Evolutionary conservation across 2,113 vertebrate genomes (phyloP).

Genomic region (Cinclus mexicanus): DNA sequence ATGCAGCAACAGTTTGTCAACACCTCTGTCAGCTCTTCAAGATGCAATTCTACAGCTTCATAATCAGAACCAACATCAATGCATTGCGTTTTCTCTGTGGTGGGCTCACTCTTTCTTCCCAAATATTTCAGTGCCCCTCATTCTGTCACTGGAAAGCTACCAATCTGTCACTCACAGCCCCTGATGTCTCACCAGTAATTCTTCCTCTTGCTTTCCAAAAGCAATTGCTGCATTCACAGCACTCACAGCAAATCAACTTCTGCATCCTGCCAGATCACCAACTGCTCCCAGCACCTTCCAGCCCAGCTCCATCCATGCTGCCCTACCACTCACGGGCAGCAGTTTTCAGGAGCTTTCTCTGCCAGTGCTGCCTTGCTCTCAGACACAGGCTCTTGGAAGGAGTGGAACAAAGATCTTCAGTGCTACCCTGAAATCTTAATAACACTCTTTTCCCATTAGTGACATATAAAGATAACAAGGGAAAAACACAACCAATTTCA

Average conservation of each 20-base stretch:
- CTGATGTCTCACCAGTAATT: constrained; percentile 47
- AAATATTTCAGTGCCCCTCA: constrained; percentile 40
- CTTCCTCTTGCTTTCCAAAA: constrained; percentile 29
- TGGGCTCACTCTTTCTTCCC: constrained; percentile 32
- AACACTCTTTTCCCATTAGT: not conserved
- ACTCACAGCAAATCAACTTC: constrained; percentile 26
- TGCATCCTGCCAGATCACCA: not conserved
- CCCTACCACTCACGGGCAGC: not conserved
- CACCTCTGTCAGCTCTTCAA: constrained; percentile 22
- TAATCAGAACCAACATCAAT: constrained; percentile 2
- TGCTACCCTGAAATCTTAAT: not conserved
- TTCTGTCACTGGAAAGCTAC: constrained; percentile 50
- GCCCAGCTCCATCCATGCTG: not conserved
- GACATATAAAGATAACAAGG: not conserved
- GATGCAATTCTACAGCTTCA: constrained; percentile 47
- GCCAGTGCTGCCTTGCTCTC: not conserved
- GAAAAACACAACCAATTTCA: not conserved
- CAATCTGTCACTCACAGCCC: constrained; percentile 55
- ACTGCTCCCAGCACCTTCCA: not conserved
- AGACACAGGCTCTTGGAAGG: not conserved
- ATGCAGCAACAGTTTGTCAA: constrained; percentile 38
- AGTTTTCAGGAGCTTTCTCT: not conserved
- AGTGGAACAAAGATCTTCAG: not conserved
- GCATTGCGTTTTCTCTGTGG: constrained; percentile 38
- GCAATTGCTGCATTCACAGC: constrained; percentile 9